Conservation (phyloP, 1,140 invertebrate species). For the Asbolus verrucosus region DNA sequence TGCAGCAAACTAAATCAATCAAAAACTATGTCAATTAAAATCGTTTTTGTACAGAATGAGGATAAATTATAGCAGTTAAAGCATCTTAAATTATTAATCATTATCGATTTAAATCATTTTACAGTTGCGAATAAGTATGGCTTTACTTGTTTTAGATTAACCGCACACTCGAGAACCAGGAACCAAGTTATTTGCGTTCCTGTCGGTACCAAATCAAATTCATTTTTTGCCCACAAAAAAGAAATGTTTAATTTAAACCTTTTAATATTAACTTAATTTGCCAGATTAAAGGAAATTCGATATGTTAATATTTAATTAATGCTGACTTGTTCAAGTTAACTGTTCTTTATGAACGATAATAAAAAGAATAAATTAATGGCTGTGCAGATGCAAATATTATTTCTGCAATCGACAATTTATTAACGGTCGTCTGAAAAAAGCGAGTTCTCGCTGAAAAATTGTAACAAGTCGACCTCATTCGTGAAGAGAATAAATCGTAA, state of each 20-base stretch:
- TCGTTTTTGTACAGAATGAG: not conserved
- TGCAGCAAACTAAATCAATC: not conserved
- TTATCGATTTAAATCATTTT: constrained; percentile 13
- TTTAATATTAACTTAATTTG: too few relatives aligned
- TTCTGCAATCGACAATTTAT: constrained; percentile 10
- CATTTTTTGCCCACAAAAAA: too few relatives aligned
- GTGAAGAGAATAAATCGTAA: constrained; percentile 14
- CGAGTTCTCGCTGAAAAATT: constrained; percentile 9
- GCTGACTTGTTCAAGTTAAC: not conserved
- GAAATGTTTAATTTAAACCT: too few relatives aligned
- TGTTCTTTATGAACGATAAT: constrained; percentile 5
- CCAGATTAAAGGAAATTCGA: constrained; percentile 23
- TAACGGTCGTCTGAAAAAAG: too few relatives aligned
- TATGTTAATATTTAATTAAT: constrained; percentile 19
- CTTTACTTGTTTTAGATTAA: constrained; percentile 12
- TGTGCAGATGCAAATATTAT: too few relatives aligned
- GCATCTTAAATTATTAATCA: constrained; percentile 13
- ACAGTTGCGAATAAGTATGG: not conserved
- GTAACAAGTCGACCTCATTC: not conserved
- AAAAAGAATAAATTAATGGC: too few relatives aligned
- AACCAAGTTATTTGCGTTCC: too few relatives aligned
- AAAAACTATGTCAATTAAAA: constrained; percentile 15
- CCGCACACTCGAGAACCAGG: too few relatives aligned
- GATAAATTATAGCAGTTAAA: not conserved
- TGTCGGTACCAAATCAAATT: too few relatives aligned